Evolutionary conservation across 2,888 invertebrate genomes (phyloP).

Genomic region (Chouioia cunea): DNA sequence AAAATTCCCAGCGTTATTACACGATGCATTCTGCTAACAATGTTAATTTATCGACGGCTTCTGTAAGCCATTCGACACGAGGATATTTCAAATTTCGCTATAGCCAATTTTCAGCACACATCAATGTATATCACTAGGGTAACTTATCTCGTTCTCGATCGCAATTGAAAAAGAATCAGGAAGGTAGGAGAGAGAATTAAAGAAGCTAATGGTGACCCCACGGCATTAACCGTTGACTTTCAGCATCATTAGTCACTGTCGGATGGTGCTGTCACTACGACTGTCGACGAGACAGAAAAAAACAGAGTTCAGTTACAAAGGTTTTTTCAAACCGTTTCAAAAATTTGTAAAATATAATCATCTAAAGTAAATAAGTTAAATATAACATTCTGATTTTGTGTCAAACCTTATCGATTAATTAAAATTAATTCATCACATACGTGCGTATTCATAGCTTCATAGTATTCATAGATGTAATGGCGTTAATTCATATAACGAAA

Average conservation of each 20-base stretch:
- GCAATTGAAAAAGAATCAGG: constrained; percentile 47
- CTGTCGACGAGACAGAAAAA: constrained; percentile 44
- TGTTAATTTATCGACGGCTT: constrained; percentile 56
- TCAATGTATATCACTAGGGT: constrained; percentile 37
- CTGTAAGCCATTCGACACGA: constrained; percentile 56
- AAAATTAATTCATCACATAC: too few species aligned
- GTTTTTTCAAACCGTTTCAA: constrained; percentile 50
- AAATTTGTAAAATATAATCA: constrained; percentile 42
- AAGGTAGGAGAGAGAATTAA: constrained; percentile 32
- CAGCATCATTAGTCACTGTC: constrained; percentile 61
- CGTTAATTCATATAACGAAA: too few species aligned
- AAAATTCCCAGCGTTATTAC: not conserved
- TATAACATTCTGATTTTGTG: too few species aligned
- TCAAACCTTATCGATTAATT: too few species aligned
- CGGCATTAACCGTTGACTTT: constrained; percentile 59
- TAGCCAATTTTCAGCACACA: constrained; percentile 21
- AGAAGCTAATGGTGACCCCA: constrained; percentile 48
- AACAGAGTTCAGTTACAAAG: constrained; percentile 39
- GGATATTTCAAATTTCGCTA: constrained; percentile 53
- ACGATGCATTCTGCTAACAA: constrained; percentile 50
- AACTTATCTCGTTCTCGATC: not conserved
- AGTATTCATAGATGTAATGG: too few species aligned
- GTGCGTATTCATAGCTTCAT: too few species aligned
- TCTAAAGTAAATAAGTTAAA: too few species aligned
- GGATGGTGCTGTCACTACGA: constrained; percentile 58